Conservation (phyloP, 2,888 invertebrate genomes). For the Melikaiella ostensackeni region DNA sequence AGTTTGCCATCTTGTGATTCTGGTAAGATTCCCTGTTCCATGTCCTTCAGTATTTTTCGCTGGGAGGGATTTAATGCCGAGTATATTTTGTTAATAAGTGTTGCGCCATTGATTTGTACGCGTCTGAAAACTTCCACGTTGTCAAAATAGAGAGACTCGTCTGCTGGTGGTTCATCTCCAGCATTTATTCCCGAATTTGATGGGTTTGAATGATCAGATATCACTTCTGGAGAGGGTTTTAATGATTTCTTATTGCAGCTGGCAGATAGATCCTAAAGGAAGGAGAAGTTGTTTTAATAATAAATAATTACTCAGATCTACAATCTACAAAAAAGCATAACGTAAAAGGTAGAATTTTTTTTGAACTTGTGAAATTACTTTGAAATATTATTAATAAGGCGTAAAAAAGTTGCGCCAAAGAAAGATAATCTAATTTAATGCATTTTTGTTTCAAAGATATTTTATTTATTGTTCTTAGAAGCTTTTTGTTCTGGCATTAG, state of each 20-base stretch:
- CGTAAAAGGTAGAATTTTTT: too few species aligned
- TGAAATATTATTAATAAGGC: too few species aligned
- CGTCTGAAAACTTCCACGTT: constrained; percentile 65
- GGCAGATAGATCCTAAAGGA: background rate
- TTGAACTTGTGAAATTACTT: too few species aligned
- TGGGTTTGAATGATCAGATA: background rate
- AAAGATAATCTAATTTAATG: too few species aligned
- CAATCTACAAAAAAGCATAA: too few species aligned
- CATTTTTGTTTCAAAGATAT: too few species aligned
- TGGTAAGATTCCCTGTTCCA: constrained; percentile 64
- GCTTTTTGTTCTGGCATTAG: too few species aligned
- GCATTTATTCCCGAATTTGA: constrained; percentile 72
- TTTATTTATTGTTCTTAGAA: too few species aligned
- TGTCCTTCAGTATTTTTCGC: constrained; percentile 67
- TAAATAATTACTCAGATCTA: too few species aligned
- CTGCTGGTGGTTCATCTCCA: constrained; percentile 71
- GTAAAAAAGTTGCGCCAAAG: too few species aligned
- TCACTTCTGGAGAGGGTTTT: background rate
- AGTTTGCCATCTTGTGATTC: constrained; percentile 49
- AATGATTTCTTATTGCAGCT: background rate
- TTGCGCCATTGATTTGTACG: constrained; percentile 62
- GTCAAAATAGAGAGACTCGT: constrained; percentile 74
- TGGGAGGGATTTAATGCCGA: constrained; percentile 65
- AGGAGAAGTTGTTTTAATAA: background rate
- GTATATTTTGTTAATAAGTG: constrained; percentile 69